Evolutionary conservation across 2,113 vertebrate species (phyloP), one percentile per base, ranked within the genome.

Genomic region (Baryphthengus martii): DNA sequence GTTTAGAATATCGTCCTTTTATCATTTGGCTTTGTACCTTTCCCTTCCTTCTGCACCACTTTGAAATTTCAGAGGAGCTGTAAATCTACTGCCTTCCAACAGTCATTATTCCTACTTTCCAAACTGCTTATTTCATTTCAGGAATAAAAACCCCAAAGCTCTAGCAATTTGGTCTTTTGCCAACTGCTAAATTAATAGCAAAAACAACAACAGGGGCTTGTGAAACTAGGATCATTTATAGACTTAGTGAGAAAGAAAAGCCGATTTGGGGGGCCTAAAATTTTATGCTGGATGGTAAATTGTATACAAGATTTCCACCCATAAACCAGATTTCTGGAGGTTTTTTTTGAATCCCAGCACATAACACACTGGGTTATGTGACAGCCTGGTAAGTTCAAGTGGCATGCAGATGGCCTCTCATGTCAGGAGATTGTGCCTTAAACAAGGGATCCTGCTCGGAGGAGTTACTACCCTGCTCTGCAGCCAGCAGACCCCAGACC

Each of bases 31-130:
- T 91, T 91, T 85, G 85, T 95, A 94, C 81, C 67, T 91, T 95
- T 52, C 59, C 91, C 83, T 95, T 96, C 84, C 83, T 89, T 91
- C 78, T 96, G 82, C 90, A 90, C 44, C 53, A 90, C 88, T 92
- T 94, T 89, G 85, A 96, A 95, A 93, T 93, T 95, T 94, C 88
- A 96, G 94, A 93, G 93, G 82, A 90, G 88, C 58, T 67, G 72
- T 96, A 96, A 95, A 96, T 93, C 91, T 73, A 20, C 84, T 79
- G 85, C 85, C 71, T 94, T 94, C 81, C 23, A 93, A 63, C 31
- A 80, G 74, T 23, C 59, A 62, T 31, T 88, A 90, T 80, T 85
- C 35, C 78, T 88, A 71, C 78, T 88, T 91, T 80, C 81, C 85
- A 93, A 96, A 90, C 58, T 18, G 63, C 81, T 93, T 58, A 90